Evolutionary conservation across 2,888 invertebrate genomes (phyloP).

Genomic region (Rosalia funebris): DNA sequence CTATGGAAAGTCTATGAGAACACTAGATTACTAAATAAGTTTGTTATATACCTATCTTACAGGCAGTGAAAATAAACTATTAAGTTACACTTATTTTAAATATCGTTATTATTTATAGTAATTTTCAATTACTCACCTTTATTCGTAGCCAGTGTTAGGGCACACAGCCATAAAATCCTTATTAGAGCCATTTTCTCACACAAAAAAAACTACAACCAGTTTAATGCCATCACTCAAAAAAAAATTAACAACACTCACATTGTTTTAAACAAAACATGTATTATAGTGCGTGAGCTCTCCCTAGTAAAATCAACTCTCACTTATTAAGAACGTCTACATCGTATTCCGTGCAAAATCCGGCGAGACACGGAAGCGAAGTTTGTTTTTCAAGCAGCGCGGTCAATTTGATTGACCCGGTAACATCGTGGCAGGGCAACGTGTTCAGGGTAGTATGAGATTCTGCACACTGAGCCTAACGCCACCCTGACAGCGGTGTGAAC

Average conservation of each 20-base stretch:
- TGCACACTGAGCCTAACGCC: slow-evolving; percentile 54
- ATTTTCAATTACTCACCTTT: slow-evolving; percentile 47
- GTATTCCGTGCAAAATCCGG: neutral
- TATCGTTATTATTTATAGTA: too few relatives aligned
- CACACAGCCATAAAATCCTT: slow-evolving; percentile 45
- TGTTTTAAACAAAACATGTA: slow-evolving; percentile 32
- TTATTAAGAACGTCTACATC: slow-evolving; percentile 6
- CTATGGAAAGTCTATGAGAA: too few relatives aligned
- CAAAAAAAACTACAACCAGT: slow-evolving; percentile 37
- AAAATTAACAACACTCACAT: slow-evolving; percentile 44
- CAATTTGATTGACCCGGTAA: slow-evolving; percentile 32
- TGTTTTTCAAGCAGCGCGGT: slow-evolving; percentile 32
- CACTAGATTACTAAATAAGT: too few relatives aligned
- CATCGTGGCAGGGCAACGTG: slow-evolving; percentile 42
- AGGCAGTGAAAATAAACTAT: too few relatives aligned
- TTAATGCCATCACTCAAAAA: slow-evolving; percentile 39
- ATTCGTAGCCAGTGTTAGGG: slow-evolving; percentile 39
- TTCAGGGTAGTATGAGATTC: slow-evolving; percentile 42
- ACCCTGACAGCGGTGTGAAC: slow-evolving; percentile 50
- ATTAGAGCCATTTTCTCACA: slow-evolving; percentile 41
- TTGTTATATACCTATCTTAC: too few relatives aligned
- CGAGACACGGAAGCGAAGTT: slow-evolving; percentile 20
- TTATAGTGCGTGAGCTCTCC: neutral
- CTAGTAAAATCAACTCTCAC: slow-evolving; percentile 1
- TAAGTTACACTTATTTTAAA: too few relatives aligned